Conservation (phyloP, 2,888 invertebrate species). For the Drosophila aldrichi region DNA sequence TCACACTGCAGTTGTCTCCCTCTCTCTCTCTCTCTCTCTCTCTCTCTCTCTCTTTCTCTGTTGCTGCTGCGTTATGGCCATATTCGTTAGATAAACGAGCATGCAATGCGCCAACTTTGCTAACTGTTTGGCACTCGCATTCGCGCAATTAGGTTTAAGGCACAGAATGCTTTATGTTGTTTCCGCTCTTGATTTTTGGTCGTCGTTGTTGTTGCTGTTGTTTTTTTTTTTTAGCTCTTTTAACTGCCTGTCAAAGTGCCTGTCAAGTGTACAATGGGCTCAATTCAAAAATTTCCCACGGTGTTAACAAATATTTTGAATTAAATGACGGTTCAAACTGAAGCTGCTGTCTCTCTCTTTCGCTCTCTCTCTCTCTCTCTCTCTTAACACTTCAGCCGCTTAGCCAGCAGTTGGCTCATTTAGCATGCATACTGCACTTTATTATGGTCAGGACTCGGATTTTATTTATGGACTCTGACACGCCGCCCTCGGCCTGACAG, state of each 20-base stretch:
- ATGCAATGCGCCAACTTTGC: constrained; percentile 52
- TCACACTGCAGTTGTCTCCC: constrained; percentile 38
- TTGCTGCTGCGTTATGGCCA: constrained; percentile 20
- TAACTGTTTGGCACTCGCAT: constrained; percentile 33
- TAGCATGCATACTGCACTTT: constrained; percentile 1
- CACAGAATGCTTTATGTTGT: not conserved
- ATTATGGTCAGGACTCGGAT: not conserved
- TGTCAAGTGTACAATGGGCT: not conserved
- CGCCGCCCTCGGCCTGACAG: constrained; percentile 13
- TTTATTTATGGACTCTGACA: constrained; percentile 41
- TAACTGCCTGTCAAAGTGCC: not conserved
- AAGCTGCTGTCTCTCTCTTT: too few species aligned
- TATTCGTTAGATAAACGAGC: constrained; percentile 54
- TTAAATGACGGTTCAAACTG: too few species aligned
- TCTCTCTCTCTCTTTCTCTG: not conserved
- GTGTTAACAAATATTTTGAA: too few species aligned
- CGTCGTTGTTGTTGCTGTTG: not conserved
- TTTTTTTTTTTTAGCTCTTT: not conserved
- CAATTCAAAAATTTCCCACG: not conserved
- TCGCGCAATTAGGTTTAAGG: constrained; percentile 20
- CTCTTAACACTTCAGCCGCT: not conserved
- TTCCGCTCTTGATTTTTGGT: not conserved
- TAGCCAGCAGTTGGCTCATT: not conserved
- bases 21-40: not conserved
- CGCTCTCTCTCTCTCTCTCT: not conserved